These are phyloP conservation scores for Thera britannica DNA, from an alignment of 2,888 invertebrate genomes.

Conservation along the genomic window DNA sequence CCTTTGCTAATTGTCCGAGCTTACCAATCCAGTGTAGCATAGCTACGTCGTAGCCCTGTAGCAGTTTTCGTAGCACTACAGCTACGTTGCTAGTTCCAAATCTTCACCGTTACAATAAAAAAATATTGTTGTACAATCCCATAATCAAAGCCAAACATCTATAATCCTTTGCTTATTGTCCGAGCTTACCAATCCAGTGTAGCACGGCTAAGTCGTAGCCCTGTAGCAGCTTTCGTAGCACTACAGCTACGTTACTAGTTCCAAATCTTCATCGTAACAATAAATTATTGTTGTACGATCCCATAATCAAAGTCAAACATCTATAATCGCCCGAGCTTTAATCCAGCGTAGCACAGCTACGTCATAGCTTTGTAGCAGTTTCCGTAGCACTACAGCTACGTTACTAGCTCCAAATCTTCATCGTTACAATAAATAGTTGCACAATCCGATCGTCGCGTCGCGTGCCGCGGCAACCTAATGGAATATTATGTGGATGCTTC, in stretches of 20 bases:
- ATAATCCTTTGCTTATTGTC: no score
- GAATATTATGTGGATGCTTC: slow-evolving; percentile 63
- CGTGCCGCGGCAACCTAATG: slow-evolving; percentile 77
- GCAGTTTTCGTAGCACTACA: no score
- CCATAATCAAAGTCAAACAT: no score
- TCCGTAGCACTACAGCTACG: slow-evolving; percentile 8
- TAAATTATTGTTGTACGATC: no score
- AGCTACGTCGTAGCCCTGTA: no score
- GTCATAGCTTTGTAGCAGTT: not conserved
- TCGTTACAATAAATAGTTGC: slow-evolving; percentile 70
- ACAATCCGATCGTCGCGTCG: slow-evolving; percentile 68
- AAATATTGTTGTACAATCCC: no score
- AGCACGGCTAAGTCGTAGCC: not conserved
- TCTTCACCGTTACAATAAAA: no score
- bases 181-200: not conserved
- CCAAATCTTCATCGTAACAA: slow-evolving; percentile 46
- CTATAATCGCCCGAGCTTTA: no score
- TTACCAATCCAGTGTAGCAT: no score
- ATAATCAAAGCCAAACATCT: no score
- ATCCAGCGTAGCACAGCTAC: not conserved
- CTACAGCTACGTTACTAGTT: slow-evolving; percentile 37
- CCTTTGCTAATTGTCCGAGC: no score
- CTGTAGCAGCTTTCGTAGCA: not conserved
- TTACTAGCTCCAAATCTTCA: slow-evolving; percentile 49
- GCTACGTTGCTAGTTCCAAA: no score